Percentiles rank a stretch among this genome's conserved stretches.
These are phyloP conservation scores for Numida meleagris DNA, from an alignment of 2,113 vertebrate genomes.

Conservation along the genomic window DNA sequence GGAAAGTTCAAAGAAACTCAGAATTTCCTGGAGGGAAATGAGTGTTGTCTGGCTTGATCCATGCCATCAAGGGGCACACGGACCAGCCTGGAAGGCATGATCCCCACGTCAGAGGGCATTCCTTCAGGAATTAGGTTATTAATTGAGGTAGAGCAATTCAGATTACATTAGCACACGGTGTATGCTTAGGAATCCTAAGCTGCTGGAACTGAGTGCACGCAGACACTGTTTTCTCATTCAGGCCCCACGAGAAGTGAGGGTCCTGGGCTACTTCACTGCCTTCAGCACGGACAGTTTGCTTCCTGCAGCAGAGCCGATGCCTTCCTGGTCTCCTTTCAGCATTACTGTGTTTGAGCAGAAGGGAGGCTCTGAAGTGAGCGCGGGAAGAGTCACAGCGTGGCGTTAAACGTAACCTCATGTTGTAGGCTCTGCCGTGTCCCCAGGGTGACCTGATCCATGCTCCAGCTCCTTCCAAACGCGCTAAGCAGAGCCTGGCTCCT, in stretches of 20 bases:
- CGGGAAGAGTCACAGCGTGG: not conserved
- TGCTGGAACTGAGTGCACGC: not conserved
- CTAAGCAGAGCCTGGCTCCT: not conserved
- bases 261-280: not conserved
- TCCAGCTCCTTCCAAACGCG: not conserved
- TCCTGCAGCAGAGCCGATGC: not conserved
- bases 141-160: not conserved
- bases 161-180: not conserved
- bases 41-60: not conserved
- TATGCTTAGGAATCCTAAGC: not conserved
- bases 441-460: not conserved
- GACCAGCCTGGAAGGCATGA: not conserved
- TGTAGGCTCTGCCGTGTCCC: not conserved
- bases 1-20: not conserved
- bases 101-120: not conserved
- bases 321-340: not conserved
- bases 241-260: rapidly evolving
- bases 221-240: not conserved
- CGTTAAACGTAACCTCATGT: too few species aligned
- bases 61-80: not conserved
- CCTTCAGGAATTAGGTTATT: not conserved
- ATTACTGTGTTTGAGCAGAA: not conserved
- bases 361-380: not conserved
- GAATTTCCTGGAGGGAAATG: not conserved
- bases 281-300: not conserved